Conservation (phyloP, 2,888 invertebrate genomes). For the Thymelicus sylvestris region DNA sequence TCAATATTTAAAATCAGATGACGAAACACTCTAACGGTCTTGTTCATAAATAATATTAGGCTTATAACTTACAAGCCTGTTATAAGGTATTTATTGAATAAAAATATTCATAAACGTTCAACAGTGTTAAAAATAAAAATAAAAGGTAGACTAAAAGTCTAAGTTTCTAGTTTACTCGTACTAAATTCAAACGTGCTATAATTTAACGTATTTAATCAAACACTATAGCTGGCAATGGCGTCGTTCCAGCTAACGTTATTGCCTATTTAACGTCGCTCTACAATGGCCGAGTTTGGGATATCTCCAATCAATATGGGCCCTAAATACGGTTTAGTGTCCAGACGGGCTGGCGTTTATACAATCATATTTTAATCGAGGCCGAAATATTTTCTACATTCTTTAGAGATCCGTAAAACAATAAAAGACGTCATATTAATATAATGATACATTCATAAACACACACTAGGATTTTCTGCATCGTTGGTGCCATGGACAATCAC, state of each 20-base stretch:
- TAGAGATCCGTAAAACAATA: neutral
- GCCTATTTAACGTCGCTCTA: slow-evolving; percentile 34
- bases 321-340: slow-evolving; percentile 40
- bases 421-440: neutral
- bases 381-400: slow-evolving; percentile 3
- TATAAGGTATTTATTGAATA: too few species aligned
- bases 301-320: slow-evolving; percentile 41
- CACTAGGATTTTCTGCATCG: too few species aligned
- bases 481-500: too few species aligned
- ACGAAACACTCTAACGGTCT: too few species aligned
- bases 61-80: neutral
- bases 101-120: too few species aligned
- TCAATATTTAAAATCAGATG: too few species aligned
- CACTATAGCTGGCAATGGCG: slow-evolving; percentile 30
- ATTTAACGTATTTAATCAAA: slow-evolving; percentile 38
- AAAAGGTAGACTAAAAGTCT: too few species aligned
- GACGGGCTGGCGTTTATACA: slow-evolving; percentile 32
- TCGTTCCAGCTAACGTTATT: slow-evolving; percentile 36
- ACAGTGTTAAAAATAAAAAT: too few species aligned
- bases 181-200: slow-evolving; percentile 9
- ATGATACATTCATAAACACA: too few species aligned
- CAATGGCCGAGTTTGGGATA: slow-evolving; percentile 38
- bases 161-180: neutral
- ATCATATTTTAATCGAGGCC: slow-evolving; percentile 8
- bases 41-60: too few species aligned